Percentiles rank a stretch among this genome's conserved stretches.
phyloP scores from a whole-genome alignment of 23 tunicate species.

The Clavelina lepadiformis region DNA sequence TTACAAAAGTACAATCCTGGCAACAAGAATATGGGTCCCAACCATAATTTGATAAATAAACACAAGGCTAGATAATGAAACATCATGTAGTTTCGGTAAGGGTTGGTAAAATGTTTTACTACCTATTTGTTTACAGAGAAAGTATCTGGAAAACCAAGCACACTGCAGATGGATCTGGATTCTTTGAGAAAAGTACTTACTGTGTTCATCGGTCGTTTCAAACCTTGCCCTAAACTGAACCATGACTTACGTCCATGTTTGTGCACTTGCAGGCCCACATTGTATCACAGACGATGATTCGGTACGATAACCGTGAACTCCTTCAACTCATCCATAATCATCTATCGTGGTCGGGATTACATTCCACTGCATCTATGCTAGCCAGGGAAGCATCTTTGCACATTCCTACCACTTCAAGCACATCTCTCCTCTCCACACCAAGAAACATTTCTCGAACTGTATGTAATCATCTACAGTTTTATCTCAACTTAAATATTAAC shows the following conservation, averaged over 20 bases:
- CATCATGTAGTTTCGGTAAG: neutral
- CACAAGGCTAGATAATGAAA: too few relatives aligned
- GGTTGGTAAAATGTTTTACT: neutral
- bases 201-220: neutral
- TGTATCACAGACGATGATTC: slow-evolving; percentile 71
- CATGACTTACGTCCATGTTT: too few relatives aligned
- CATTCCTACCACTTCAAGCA: slow-evolving; percentile 26
- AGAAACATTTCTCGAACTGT: slow-evolving; percentile 17
- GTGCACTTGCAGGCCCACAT: slow-evolving; percentile 51
- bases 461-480: too few relatives aligned
- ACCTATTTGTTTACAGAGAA: slow-evolving; percentile 13
- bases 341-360: slow-evolving; percentile 62
- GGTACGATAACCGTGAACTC: slow-evolving; percentile 69
- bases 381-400: slow-evolving; percentile 53
- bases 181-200: slow-evolving; percentile 43
- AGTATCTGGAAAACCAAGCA: slow-evolving; percentile 72
- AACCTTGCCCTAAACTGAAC: neutral
- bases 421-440: slow-evolving; percentile 33
- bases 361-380: slow-evolving; percentile 36
- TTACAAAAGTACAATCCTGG: too few relatives aligned
- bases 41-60: too few relatives aligned
- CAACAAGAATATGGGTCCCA: too few relatives aligned
- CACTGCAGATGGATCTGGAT: slow-evolving; percentile 54
- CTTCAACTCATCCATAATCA: slow-evolving; percentile 83
- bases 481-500: too few relatives aligned